Conservation (phyloP, 2,888 invertebrate genomes). For the Pollenia amentaria region DNA sequence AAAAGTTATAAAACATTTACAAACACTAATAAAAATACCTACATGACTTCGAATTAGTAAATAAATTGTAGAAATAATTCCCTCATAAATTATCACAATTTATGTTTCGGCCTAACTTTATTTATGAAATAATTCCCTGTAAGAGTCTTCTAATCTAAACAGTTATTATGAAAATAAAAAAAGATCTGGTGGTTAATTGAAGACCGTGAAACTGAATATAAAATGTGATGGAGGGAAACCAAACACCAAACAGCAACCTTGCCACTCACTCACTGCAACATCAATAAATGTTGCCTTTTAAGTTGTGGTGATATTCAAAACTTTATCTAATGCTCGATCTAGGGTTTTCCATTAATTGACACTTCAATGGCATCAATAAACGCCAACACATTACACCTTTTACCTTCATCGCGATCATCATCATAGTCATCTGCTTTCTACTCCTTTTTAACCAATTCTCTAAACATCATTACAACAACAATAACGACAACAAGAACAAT, state of each 20-base stretch:
- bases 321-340: conserved; percentile 72
- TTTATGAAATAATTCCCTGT: neutral
- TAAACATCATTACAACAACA: conserved; percentile 14
- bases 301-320: conserved; percentile 9
- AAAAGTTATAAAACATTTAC: too few species aligned
- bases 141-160: conserved; percentile 4
- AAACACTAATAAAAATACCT: neutral
- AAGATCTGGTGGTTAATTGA: conserved; percentile 18
- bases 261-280: conserved; percentile 1
- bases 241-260: neutral
- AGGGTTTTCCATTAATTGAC: conserved; percentile 75
- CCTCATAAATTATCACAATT: conserved; percentile 9
- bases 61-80: neutral
- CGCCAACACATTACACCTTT: conserved; percentile 73
- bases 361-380: conserved; percentile 75
- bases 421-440: neutral
- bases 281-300: conserved; percentile 11
- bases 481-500: conserved; percentile 30
- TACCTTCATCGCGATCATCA: conserved; percentile 10
- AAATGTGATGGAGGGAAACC: conserved; percentile 16
- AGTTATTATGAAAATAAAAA: conserved; percentile 7
- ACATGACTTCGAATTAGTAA: neutral
- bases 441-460: conserved; percentile 18
- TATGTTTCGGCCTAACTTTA: neutral
- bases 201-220: conserved; percentile 58